A percentile compares a stretch with the other conserved stretches of the same genome.
phyloP scores from a whole-genome alignment of 2,113 vertebrate species.

The Chrysochloris asiatica region DNA sequence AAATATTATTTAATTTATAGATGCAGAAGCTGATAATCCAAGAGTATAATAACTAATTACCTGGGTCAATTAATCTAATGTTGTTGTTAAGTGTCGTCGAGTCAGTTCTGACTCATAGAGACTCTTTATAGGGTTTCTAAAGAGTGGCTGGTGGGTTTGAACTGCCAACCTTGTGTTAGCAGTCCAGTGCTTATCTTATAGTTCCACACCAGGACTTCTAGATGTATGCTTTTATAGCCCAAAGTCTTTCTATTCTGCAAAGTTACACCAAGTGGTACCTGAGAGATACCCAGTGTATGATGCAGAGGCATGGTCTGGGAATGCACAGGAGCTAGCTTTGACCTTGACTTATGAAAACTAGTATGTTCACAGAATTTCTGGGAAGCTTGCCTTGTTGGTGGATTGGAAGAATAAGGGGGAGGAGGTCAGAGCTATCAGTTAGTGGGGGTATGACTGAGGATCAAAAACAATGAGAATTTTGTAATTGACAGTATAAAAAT shows the following conservation, averaged over 20 bases:
- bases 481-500: constrained; percentile 36
- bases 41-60: not conserved
- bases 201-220: too few relatives aligned
- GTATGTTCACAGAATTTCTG: constrained; percentile 5
- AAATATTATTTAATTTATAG: not conserved
- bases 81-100: too few relatives aligned
- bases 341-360: not conserved
- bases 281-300: not conserved
- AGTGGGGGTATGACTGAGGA: not conserved
- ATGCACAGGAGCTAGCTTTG: constrained; percentile 16
- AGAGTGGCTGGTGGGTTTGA: too few relatives aligned
- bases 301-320: not conserved
- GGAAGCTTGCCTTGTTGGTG: constrained; percentile 7
- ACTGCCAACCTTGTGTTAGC: too few relatives aligned
- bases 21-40: not conserved
- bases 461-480: constrained; percentile 20
- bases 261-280: not conserved
- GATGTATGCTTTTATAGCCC: not conserved
- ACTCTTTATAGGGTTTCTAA: too few relatives aligned
- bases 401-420: not conserved
- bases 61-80: not conserved
- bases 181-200: too few relatives aligned
- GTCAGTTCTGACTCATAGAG: too few relatives aligned
- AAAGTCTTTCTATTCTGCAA: not conserved
- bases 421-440: not conserved